phyloP scores from a whole-genome alignment of 2,888 invertebrate species.

The Hermodice carunculata region DNA sequence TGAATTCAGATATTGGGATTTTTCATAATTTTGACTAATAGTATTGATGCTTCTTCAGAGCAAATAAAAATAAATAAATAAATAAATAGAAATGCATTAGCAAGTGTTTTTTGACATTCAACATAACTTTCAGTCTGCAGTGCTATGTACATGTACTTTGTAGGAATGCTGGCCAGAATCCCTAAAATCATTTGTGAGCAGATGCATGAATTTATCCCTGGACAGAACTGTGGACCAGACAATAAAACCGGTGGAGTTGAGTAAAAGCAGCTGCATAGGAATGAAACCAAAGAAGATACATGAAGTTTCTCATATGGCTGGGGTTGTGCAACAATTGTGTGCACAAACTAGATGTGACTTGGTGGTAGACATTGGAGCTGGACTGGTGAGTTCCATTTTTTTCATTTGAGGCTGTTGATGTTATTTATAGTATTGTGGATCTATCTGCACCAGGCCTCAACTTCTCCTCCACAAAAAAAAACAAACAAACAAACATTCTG shows the following conservation, averaged over 20 bases:
- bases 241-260: not conserved
- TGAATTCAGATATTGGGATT: no score
- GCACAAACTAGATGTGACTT: slow-evolving; percentile 38
- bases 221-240: not conserved
- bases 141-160: not conserved
- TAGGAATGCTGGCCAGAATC: not conserved
- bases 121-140: not conserved
- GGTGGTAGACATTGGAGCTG: slow-evolving; percentile 46
- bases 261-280: slow-evolving; percentile 44
- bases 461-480: no score
- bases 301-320: slow-evolving; percentile 60
- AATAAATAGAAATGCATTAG: no score
- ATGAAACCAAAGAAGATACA: slow-evolving; percentile 65
- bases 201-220: not conserved
- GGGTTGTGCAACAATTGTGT: slow-evolving; percentile 51
- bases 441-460: no score
- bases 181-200: not conserved
- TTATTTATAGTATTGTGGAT: not conserved
- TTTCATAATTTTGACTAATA: no score
- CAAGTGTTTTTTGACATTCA: not conserved
- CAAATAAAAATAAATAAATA: no score
- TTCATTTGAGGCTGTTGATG: not conserved
- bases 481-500: no score
- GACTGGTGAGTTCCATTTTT: slow-evolving; percentile 8
- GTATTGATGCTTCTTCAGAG: no score